Evolutionary conservation across 2,888 invertebrate species (phyloP).

Genomic region (Morpho helenor): DNA sequence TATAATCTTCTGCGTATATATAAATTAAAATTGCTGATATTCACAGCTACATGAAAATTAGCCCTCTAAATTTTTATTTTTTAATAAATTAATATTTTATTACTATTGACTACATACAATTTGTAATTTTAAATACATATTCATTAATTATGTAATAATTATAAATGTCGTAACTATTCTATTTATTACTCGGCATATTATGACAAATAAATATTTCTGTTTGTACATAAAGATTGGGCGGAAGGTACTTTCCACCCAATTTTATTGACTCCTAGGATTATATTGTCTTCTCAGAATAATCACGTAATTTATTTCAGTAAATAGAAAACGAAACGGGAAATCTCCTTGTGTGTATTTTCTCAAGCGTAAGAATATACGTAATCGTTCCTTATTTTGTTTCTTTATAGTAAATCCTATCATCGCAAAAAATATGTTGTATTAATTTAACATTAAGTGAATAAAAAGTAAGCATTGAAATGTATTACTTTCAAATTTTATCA

Average conservation of each 20-base stretch:
- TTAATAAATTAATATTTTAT: too few species aligned
- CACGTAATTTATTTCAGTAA: conserved; percentile 67
- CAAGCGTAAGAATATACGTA: conserved; percentile 47
- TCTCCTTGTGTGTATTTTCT: conserved; percentile 63
- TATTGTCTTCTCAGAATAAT: conserved; percentile 60
- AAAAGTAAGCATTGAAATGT: conserved; percentile 40
- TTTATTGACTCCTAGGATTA: conserved; percentile 27
- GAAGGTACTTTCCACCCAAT: conserved; percentile 14
- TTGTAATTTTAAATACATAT: too few species aligned
- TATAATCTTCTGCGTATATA: too few species aligned
- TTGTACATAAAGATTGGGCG: too few species aligned
- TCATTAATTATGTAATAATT: too few species aligned
- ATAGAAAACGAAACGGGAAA: conserved; percentile 70
- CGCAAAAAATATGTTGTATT: conserved; percentile 27
- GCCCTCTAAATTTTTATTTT: too few species aligned
- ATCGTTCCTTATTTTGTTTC: conserved; percentile 22
- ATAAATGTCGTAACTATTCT: too few species aligned
- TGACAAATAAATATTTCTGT: too few species aligned
- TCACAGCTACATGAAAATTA: too few species aligned
- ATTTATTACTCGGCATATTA: background rate
- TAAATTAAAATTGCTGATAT: too few species aligned
- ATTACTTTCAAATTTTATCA: conserved; percentile 70
- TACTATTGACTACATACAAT: too few species aligned
- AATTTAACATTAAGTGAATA: background rate
- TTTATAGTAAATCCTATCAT: conserved; percentile 8